Evolutionary conservation across 2,888 invertebrate species (phyloP).

Genomic region (Erebia ligea): DNA sequence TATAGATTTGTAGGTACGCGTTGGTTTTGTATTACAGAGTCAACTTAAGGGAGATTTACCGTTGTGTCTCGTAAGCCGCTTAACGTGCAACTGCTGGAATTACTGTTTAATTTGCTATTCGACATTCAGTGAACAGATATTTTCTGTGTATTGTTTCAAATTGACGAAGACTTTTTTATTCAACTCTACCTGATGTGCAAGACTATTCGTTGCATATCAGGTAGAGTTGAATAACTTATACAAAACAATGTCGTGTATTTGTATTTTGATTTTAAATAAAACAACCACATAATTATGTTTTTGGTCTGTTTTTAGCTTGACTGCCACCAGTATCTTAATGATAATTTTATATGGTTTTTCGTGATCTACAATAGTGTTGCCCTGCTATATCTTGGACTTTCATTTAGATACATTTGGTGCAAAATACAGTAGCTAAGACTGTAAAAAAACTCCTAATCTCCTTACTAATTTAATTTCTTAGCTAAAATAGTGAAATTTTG

Average conservation of each 20-base stretch:
- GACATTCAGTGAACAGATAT: background rate
- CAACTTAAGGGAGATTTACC: background rate
- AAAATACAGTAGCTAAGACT: background rate
- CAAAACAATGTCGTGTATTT: too few species aligned
- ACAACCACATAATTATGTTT: too few species aligned
- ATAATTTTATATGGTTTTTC: too few species aligned
- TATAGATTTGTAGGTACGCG: background rate
- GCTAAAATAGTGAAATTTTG: background rate
- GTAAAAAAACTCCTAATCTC: background rate
- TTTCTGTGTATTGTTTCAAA: background rate
- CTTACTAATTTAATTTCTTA: background rate
- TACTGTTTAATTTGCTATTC: slow-evolving; percentile 41
- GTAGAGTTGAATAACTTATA: too few species aligned
- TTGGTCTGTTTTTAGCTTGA: too few species aligned
- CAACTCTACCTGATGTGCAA: too few species aligned
- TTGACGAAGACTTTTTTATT: background rate
- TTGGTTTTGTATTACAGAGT: background rate
- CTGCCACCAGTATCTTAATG: too few species aligned
- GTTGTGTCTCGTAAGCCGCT: slow-evolving; percentile 45
- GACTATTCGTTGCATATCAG: too few species aligned
- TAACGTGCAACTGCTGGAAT: slow-evolving; percentile 44
- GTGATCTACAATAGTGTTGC: too few species aligned
- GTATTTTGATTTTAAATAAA: too few species aligned
- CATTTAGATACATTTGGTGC: background rate
- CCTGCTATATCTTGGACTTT: too few species aligned